These are phyloP conservation scores for Xanthia icteritia DNA, from an alignment of 2,888 invertebrate species.

Conservation along the genomic window DNA sequence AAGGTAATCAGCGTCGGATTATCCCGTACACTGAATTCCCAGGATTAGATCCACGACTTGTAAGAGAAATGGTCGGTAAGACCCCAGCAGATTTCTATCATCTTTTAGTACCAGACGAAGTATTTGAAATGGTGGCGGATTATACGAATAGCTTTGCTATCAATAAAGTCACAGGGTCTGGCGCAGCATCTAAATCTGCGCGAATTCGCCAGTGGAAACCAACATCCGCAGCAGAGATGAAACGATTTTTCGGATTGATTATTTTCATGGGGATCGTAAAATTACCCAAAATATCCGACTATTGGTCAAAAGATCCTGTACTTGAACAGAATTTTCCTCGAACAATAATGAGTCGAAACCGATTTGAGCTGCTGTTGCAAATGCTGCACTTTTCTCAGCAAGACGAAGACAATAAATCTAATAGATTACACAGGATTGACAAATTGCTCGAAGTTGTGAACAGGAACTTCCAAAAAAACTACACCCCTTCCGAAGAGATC, in stretches of 20 bases:
- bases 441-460: too few species aligned
- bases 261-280: constrained; percentile 70
- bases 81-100: not conserved
- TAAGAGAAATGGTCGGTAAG: constrained; percentile 29
- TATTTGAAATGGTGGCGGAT: constrained; percentile 24
- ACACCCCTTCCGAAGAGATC: constrained; percentile 16
- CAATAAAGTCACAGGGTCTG: too few species aligned
- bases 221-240: constrained; percentile 65
- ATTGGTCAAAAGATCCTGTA: constrained; percentile 68
- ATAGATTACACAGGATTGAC: too few species aligned
- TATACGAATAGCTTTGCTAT: constrained; percentile 22
- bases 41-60: constrained; percentile 33
- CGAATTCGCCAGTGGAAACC: too few species aligned
- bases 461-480: not conserved
- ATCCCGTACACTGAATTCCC: constrained; percentile 43
- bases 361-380: constrained; percentile 29
- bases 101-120: constrained; percentile 10
- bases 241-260: constrained; percentile 67
- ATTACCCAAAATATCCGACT: constrained; percentile 66
- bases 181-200: too few species aligned
- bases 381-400: constrained; percentile 30
- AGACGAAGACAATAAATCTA: constrained; percentile 14
- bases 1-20: constrained; percentile 47
- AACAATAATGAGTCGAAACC: constrained; percentile 59
- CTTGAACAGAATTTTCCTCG: constrained; percentile 63